A percentile compares a stretch with the other conserved stretches of the same genome.
These are phyloP conservation scores for Saxicola maurus DNA, from an alignment of 2,797 vertebrate species.

Conservation along the genomic window DNA sequence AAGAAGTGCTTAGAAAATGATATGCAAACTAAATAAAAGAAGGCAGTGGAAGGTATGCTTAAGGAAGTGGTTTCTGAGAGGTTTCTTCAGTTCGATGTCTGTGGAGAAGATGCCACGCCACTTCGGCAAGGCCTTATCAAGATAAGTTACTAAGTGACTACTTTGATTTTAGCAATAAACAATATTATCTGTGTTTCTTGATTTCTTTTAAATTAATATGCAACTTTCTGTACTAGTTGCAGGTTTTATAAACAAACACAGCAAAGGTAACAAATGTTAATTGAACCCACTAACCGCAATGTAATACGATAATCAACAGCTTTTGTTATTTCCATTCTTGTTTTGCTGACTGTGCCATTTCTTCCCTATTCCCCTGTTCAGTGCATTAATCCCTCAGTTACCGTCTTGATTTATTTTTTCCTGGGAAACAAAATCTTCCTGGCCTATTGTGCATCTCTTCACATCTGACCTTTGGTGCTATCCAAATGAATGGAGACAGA, in stretches of 20 bases:
- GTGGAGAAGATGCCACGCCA: not conserved
- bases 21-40: slow-evolving; percentile 14
- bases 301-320: not conserved
- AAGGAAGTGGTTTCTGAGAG: not conserved
- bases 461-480: not conserved
- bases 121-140: not conserved
- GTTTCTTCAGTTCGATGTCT: not conserved
- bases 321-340: not conserved
- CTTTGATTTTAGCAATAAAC: slow-evolving; percentile 45
- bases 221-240: not conserved
- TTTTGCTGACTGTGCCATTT: not conserved
- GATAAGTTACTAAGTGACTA: not conserved
- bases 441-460: not conserved
- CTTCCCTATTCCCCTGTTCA: not conserved
- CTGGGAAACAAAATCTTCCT: not conserved
- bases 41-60: not conserved
- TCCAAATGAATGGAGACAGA: not conserved
- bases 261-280: slow-evolving; percentile 17
- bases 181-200: slow-evolving; percentile 23
- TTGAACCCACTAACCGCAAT: not conserved
- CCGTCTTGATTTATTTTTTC: not conserved
- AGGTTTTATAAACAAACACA: slow-evolving; percentile 21
- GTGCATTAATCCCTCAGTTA: not conserved
- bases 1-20: slow-evolving; percentile 11
- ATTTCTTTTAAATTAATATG: slow-evolving; percentile 15